phyloP scores from a whole-genome alignment of 2,888 invertebrate species.

The Sinelater perroti region DNA sequence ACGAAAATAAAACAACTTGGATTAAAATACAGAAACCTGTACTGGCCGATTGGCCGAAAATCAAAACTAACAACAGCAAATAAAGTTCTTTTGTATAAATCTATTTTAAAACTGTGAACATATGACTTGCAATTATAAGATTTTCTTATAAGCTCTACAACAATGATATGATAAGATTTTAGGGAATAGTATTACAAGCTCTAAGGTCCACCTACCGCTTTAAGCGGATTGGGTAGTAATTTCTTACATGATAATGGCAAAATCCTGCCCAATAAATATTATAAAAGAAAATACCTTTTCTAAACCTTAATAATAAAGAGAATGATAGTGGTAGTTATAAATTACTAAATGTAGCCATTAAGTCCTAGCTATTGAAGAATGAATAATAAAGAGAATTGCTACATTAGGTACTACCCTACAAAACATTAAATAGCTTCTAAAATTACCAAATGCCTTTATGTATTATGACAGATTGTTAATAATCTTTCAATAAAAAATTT shows the following conservation, averaged over 20 bases:
- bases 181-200: neutral
- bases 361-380: neutral
- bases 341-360: neutral
- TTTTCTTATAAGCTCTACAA: neutral
- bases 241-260: no score
- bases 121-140: neutral
- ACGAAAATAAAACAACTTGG: neutral
- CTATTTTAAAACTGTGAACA: neutral
- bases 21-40: neutral
- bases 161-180: neutral
- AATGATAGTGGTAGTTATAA: no score
- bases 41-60: neutral
- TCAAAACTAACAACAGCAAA: neutral
- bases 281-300: no score
- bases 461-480: no score
- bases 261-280: no score
- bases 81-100: neutral
- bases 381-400: neutral
- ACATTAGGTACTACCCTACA: neutral
- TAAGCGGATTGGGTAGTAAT: neutral
- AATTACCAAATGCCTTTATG: no score
- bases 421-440: no score
- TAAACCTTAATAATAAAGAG: no score
- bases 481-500: no score
- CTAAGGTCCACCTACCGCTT: no score